Evolutionary conservation across 2,113 vertebrate species (phyloP).

Genomic region (Sapajus apella): DNA sequence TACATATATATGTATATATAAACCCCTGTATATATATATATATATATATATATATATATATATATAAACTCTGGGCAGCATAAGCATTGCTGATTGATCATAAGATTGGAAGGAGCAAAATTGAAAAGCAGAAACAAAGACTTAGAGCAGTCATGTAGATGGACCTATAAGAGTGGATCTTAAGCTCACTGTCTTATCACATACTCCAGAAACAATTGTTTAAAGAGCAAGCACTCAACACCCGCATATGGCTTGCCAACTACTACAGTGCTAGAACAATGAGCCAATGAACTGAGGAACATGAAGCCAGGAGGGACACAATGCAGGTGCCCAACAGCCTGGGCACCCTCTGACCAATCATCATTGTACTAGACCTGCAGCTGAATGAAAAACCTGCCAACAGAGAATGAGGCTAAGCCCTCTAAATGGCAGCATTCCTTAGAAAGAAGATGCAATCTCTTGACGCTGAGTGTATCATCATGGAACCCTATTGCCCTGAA

Average conservation of each 20-base stretch:
- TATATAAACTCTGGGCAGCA: neutral
- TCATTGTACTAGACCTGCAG: neutral
- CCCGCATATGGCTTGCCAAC: neutral
- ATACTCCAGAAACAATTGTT: neutral
- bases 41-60: neutral
- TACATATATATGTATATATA: too few species aligned
- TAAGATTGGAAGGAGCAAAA: neutral
- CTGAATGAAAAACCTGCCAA: neutral
- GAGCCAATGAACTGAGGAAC: neutral
- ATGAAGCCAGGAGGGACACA: neutral
- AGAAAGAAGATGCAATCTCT: neutral
- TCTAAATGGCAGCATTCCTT: neutral
- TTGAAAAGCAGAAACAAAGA: neutral
- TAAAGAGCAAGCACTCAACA: neutral
- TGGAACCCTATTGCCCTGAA: neutral
- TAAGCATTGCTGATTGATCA: neutral
- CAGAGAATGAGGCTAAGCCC: neutral
- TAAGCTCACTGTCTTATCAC: neutral
- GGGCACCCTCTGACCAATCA: neutral
- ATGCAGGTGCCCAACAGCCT: too few species aligned
- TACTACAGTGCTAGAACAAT: neutral
- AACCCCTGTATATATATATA: neutral
- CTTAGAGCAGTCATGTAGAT: neutral
- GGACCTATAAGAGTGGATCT: neutral
- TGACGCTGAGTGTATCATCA: too few species aligned